Evolutionary conservation across 2,888 invertebrate genomes (phyloP).

Genomic region (Automeris io): DNA sequence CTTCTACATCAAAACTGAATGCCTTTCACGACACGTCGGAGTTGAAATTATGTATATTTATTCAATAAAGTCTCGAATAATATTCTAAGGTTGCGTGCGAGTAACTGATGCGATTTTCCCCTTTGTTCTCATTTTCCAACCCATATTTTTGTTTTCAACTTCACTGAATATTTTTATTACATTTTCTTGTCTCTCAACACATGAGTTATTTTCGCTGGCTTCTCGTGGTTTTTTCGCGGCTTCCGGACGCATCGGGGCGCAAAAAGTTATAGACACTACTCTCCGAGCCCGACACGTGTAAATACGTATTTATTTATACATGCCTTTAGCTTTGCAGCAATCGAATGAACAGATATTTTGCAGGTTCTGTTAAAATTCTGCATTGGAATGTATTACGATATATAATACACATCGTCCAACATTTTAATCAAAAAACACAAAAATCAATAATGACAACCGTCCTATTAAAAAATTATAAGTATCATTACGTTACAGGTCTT

Average conservation of each 20-base stretch:
- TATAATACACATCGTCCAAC: no score
- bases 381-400: no score
- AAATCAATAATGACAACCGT: no score
- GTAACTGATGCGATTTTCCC: slow-evolving; percentile 59
- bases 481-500: no score
- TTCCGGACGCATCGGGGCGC: slow-evolving; percentile 29
- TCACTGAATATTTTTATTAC: slow-evolving; percentile 64
- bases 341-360: neutral
- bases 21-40: slow-evolving; percentile 48
- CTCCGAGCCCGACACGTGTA: slow-evolving; percentile 21
- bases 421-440: no score
- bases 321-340: slow-evolving; percentile 7
- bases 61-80: slow-evolving; percentile 64
- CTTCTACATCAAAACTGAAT: slow-evolving; percentile 27
- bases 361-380: no score
- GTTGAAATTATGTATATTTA: slow-evolving; percentile 63
- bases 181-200: slow-evolving; percentile 58
- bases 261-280: slow-evolving; percentile 32
- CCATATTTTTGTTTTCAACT: slow-evolving; percentile 68
- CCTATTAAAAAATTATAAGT: no score
- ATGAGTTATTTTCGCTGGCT: slow-evolving; percentile 45
- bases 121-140: slow-evolving; percentile 58
- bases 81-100: slow-evolving; percentile 51
- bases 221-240: slow-evolving; percentile 32
- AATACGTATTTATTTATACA: slow-evolving; percentile 11